phyloP scores from a whole-genome alignment of 1,140 invertebrate genomes.

The Ooceraea biroi region DNA sequence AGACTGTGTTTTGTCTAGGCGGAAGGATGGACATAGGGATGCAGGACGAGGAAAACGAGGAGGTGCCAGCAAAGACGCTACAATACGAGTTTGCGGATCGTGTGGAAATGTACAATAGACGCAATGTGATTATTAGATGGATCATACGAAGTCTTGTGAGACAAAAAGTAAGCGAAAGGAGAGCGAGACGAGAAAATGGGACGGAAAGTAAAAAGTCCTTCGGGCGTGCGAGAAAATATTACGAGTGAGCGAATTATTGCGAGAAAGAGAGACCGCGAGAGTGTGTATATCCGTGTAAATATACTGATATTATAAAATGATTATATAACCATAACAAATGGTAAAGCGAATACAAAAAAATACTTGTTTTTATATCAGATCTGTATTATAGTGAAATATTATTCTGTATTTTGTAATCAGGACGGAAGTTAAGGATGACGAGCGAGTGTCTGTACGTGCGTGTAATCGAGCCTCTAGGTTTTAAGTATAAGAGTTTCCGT shows the following conservation, averaged over 20 bases:
- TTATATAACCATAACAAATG: slow-evolving; percentile 81
- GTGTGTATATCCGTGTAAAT: slow-evolving; percentile 84
- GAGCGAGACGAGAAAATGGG: slow-evolving; percentile 65
- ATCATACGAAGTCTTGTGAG: slow-evolving; percentile 64
- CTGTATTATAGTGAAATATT: slow-evolving; percentile 85
- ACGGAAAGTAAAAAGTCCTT: slow-evolving; percentile 65
- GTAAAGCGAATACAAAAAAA: slow-evolving; percentile 82
- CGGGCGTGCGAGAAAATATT: slow-evolving; percentile 69
- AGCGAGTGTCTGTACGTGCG: slow-evolving; percentile 72
- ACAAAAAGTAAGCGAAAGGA: slow-evolving; percentile 49
- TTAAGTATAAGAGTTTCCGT: slow-evolving; percentile 65
- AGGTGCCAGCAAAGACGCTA: slow-evolving; percentile 71
- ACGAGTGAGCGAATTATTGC: slow-evolving; percentile 47
- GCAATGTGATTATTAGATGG: slow-evolving; percentile 83
- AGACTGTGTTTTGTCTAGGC: slow-evolving; percentile 56
- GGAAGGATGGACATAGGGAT: slow-evolving; percentile 53
- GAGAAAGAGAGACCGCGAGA: slow-evolving; percentile 65
- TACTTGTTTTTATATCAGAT: slow-evolving; percentile 86
- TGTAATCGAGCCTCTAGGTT: slow-evolving; percentile 73
- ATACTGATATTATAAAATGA: slow-evolving; percentile 83
- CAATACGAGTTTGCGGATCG: slow-evolving; percentile 79
- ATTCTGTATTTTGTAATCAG: slow-evolving; percentile 86
- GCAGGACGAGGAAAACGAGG: slow-evolving; percentile 54
- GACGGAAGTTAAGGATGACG: slow-evolving; percentile 79
- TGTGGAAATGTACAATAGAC: slow-evolving; percentile 85